These are phyloP conservation scores for Urophycis tenuis DNA, from an alignment of 2,797 vertebrate genomes.

Conservation along the genomic window DNA sequence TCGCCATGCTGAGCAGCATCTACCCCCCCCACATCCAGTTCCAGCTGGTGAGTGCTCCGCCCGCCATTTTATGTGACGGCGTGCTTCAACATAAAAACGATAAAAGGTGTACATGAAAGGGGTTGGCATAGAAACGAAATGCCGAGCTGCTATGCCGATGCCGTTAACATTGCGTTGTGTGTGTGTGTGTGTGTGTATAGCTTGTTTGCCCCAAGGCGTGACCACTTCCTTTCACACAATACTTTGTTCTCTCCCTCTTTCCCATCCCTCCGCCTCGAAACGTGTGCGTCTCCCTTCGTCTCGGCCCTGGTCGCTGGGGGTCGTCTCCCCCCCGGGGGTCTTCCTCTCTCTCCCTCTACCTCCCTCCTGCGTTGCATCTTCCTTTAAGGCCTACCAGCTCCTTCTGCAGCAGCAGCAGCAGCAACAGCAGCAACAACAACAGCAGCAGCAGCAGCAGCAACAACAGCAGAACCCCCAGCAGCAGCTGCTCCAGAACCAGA, in stretches of 20 bases:
- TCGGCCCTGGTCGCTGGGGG: background rate
- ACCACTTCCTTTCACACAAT: background rate
- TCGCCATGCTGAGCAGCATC: slow-evolving; percentile 98
- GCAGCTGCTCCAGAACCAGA: slow-evolving; percentile 93
- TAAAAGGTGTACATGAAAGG: no score
- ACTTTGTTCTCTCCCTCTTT: background rate
- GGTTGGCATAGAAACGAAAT: background rate
- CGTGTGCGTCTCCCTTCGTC: background rate
- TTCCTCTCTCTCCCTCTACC: slow-evolving; percentile 9
- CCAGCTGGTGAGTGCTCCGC: slow-evolving; percentile 81
- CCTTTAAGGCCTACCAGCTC: slow-evolving; percentile 88
- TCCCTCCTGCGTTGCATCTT: slow-evolving; percentile 10
- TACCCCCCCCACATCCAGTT: slow-evolving; percentile 96
- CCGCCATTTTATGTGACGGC: background rate
- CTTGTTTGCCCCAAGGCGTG: background rate
- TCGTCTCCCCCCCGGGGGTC: background rate
- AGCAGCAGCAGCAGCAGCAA: slow-evolving; percentile 75
- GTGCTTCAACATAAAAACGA: no score
- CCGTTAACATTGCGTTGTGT: no score
- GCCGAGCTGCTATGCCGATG: no score
- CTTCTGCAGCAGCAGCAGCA: slow-evolving; percentile 84
- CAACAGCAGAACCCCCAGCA: slow-evolving; percentile 78
- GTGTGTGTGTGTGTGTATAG: no score
- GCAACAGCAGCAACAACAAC: slow-evolving; percentile 85
- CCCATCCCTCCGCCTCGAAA: background rate